Base-by-base conservation (phyloP, 1,140 invertebrate species). In the Ruditapes philippinarum region DNA sequence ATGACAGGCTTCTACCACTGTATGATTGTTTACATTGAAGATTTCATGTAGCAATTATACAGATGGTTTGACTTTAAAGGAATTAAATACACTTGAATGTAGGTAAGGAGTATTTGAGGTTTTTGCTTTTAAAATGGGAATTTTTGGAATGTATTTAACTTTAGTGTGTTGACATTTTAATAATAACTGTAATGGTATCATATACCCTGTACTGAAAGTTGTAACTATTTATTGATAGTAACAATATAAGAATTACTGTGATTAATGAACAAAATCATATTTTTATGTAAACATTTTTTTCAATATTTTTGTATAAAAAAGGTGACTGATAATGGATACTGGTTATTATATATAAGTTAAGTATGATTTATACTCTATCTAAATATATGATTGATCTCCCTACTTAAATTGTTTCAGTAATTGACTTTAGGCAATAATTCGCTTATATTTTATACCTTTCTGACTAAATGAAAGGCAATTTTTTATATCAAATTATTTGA, bases 51-150 rank as follows among this genome's bases (percentile, higher is more conserved):
- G n/a, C 28, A 7, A 62, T 62, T 62, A 62, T 62, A 1, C 57
- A 62, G 57, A 62, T 62, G 57, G 25, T 25, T 62, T 62, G 57
- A 62, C 57, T 62, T 62, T 62, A 62, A 62, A 62, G 57, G 57
- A 62, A 62, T 62, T 62, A 62, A 62, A 62, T 28, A 28, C 57
- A 62, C 57, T 62, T 62, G n/a, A 62, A 25, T 28, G 51, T 28
- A 7, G 57, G 57, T 62, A 62, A 62, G 57, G 57, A 19, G 7
- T 28, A 25, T 28, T 28, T 28, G 28, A 5, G n/a, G 28, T n/a
- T 62, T 62, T 62, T 62, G 57, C 25, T 62, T 62, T 19, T 62
- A 4, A 28, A 9, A 11, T 25, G 19, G n/a, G 57, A 62, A 62
- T 25, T 28, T 28, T 62, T n/a, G 57, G 57, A 62, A 62, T 28